These are phyloP conservation scores for Rhogogaster chlorosoma DNA, from an alignment of 2,888 invertebrate species.

Conservation along the genomic window DNA sequence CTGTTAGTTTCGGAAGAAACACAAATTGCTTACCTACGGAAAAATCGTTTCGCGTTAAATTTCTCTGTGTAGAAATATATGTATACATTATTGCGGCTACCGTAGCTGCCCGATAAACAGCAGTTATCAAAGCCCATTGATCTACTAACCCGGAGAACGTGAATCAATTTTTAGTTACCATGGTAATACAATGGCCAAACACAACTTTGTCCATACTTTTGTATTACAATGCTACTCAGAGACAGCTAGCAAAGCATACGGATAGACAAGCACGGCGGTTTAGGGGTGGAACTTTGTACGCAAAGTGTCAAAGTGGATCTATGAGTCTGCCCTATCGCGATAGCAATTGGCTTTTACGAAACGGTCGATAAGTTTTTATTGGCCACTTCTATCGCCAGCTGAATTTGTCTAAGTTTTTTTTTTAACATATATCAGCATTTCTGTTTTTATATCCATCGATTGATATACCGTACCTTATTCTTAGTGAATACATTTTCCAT, in stretches of 20 bases:
- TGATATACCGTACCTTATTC: background rate
- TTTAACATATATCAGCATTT: background rate
- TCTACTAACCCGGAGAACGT: slow-evolving; percentile 59
- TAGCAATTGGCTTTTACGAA: background rate
- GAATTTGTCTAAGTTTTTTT: background rate
- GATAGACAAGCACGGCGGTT: background rate
- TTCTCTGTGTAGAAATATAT: background rate
- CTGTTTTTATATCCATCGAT: too few species aligned
- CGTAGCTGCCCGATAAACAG: background rate
- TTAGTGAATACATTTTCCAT: background rate
- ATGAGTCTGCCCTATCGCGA: background rate
- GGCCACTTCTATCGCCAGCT: background rate
- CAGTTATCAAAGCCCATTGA: slow-evolving; percentile 43
- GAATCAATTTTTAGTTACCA: slow-evolving; percentile 74
- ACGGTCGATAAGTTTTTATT: slow-evolving; percentile 6
- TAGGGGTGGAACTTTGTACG: background rate
- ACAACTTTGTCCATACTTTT: slow-evolving; percentile 55
- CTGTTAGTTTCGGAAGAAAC: too few species aligned
- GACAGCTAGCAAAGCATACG: background rate
- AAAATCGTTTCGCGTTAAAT: too few species aligned
- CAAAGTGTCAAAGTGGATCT: slow-evolving; percentile 23
- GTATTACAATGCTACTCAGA: slow-evolving; percentile 27
- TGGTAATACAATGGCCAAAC: slow-evolving; percentile 72
- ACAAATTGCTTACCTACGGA: too few species aligned
- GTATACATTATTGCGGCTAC: background rate